A percentile compares a stretch with the other conserved stretches of the same genome.
phyloP scores from a whole-genome alignment of 1,140 invertebrate species.

The Tetramorium simillimum region DNA sequence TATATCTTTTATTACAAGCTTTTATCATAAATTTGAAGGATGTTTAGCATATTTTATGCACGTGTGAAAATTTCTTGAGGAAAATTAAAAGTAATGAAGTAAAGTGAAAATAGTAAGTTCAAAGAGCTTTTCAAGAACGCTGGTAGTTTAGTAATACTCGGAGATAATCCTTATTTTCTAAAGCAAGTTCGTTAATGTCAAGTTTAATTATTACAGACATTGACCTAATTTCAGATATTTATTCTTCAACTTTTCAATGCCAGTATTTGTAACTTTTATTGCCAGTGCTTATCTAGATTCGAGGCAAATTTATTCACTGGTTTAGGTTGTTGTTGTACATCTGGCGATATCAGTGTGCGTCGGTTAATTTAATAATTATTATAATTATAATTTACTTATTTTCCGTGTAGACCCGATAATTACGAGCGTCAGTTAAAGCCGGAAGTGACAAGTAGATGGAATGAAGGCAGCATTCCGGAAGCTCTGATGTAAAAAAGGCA shows the following conservation, averaged over 20 bases:
- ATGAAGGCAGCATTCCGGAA: slow-evolving; percentile 28
- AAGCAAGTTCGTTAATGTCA: background rate
- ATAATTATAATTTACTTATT: slow-evolving; percentile 1
- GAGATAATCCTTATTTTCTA: background rate
- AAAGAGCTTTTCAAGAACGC: background rate
- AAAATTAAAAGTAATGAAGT: slow-evolving; percentile 19
- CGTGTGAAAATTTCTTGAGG: background rate
- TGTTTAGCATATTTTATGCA: background rate
- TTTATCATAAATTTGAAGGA: background rate
- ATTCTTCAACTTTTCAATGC: background rate
- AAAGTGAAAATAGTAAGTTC: background rate
- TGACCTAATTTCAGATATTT: slow-evolving; percentile 23
- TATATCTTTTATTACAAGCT: background rate
- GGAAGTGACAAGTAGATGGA: slow-evolving; percentile 32
- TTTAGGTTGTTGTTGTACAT: background rate
- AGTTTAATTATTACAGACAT: slow-evolving; percentile 21
- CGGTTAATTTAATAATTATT: background rate
- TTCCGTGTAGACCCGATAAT: background rate
- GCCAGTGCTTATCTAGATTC: background rate
- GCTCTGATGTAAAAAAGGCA: background rate
- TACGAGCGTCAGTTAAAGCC: background rate
- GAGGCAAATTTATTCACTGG: background rate
- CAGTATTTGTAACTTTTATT: background rate
- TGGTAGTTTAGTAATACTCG: background rate
- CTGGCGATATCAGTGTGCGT: background rate